These are phyloP conservation scores for Gallinago undulata DNA, from an alignment of 2,113 vertebrate species.

Conservation along the genomic window DNA sequence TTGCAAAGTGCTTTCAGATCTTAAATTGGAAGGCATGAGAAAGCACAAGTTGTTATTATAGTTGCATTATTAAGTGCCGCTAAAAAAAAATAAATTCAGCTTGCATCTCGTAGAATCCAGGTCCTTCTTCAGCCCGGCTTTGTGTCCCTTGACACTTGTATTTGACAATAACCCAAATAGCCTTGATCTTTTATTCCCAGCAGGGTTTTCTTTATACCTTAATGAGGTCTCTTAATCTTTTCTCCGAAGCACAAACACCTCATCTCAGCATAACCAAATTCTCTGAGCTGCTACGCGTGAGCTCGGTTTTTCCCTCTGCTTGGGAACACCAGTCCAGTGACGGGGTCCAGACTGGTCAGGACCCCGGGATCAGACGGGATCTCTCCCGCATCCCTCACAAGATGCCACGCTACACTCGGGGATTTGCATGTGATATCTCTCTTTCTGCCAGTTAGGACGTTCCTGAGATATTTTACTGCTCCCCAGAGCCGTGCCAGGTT, in stretches of 20 bases:
- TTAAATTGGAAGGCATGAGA: conserved; percentile 42
- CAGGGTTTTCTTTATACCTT: conserved; percentile 39
- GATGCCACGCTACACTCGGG: rapidly evolving
- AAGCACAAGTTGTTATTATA: conserved; percentile 43
- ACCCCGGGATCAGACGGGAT: not conserved
- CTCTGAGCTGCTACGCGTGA: not conserved
- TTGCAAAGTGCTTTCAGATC: conserved; percentile 44
- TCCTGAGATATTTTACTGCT: not conserved
- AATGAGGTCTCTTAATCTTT: conserved; percentile 51
- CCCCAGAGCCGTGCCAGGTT: not conserved
- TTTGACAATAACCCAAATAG: conserved; percentile 52
- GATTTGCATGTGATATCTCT: not conserved
- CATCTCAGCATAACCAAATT: not conserved
- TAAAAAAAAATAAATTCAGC: not conserved
- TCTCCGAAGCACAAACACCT: conserved; percentile 10
- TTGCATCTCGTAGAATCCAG: not conserved
- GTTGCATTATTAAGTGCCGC: conserved; percentile 43
- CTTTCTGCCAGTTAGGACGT: not conserved
- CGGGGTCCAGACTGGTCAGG: not conserved
- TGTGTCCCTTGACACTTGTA: conserved; percentile 10
- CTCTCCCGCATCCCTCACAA: not conserved
- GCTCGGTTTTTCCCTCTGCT: not conserved
- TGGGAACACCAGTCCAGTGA: not conserved
- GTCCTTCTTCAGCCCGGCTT: conserved; percentile 40
- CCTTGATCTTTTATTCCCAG: conserved; percentile 54